Evolutionary conservation across 1,140 invertebrate genomes (phyloP), one percentile per base, ranked within the genome.

Genomic region (Anastatus disparis): DNA sequence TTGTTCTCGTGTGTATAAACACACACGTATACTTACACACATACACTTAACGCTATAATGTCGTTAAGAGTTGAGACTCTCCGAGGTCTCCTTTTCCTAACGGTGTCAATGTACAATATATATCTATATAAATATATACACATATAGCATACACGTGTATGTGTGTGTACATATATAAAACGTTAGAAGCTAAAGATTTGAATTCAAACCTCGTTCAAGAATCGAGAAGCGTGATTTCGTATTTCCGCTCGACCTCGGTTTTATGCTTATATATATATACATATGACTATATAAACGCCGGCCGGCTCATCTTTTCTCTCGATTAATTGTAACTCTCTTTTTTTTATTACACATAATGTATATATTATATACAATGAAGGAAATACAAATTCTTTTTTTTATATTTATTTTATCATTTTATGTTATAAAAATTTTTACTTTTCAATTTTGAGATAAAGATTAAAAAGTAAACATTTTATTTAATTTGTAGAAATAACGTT

Each of bases 121-220:
- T n/a, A n/a, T n/a, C n/a, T n/a, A n/a, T n/a, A n/a, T n/a, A n/a
- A n/a, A 48, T 64, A 38, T 44, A 48, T 9, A n/a, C 44, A 26
- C 24, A 53, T 17, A 22, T 22, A 22, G 12, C 35, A 22, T 58
- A 29, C 38, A 10, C 24, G 24, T 44, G 44, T 61, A 44, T 58
- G 55, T 58, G 17, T 29, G 24, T 44, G 44, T 61, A 44, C 26
- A 27, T 12, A n/a, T n/a, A n/a, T n/a, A n/a, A n/a, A n/a, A 61
- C 38, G 42, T 24, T 26, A 70, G n/a, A n/a, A n/a, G n/a, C n/a
- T n/a, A n/a, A n/a, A n/a, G 62, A 76, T 78, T 83, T 76, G 79
- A 82, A 83, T 82, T 79, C 81, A 75, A 71, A 40, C 50, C 76
- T 76, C 74, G 77, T 75, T 29, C 64, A 50, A 42, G 62, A 59